These are phyloP conservation scores for Sesamia nonagrioides DNA, from an alignment of 1,140 invertebrate species.

Conservation along the genomic window DNA sequence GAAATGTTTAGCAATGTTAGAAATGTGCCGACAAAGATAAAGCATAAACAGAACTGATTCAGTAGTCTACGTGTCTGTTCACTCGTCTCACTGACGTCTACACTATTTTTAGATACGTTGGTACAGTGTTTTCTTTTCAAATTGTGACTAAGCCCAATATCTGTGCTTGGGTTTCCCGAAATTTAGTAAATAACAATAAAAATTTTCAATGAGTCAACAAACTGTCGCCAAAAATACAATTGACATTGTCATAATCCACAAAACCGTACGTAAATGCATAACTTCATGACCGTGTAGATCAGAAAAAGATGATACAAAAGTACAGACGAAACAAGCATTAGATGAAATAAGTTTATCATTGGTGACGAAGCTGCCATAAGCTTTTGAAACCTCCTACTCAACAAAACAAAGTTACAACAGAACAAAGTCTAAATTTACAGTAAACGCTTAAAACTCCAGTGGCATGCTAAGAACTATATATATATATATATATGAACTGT, in stretches of 20 bases:
- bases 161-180: not conserved
- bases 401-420: not conserved
- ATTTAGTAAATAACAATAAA: not conserved
- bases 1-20: not conserved
- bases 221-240: not conserved
- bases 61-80: conserved; percentile 23
- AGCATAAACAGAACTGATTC: conserved; percentile 21
- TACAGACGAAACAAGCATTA: not conserved
- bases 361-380: not conserved
- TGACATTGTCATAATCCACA: not conserved
- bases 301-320: too few relatives aligned
- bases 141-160: not conserved
- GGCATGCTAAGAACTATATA: too few relatives aligned
- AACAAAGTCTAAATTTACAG: not conserved
- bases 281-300: too few relatives aligned
- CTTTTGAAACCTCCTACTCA: not conserved
- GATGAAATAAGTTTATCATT: too few relatives aligned
- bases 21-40: conserved; percentile 1
- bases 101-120: conserved; percentile 33
- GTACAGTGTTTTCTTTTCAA: conserved; percentile 5
- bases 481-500: too few relatives aligned
- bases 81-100: conserved; percentile 38
- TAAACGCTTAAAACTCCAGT: too few relatives aligned
- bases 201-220: too few relatives aligned
- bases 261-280: too few relatives aligned